Evolutionary conservation across 2,888 invertebrate genomes (phyloP).

Genomic region (Spilosoma lubricipeda): DNA sequence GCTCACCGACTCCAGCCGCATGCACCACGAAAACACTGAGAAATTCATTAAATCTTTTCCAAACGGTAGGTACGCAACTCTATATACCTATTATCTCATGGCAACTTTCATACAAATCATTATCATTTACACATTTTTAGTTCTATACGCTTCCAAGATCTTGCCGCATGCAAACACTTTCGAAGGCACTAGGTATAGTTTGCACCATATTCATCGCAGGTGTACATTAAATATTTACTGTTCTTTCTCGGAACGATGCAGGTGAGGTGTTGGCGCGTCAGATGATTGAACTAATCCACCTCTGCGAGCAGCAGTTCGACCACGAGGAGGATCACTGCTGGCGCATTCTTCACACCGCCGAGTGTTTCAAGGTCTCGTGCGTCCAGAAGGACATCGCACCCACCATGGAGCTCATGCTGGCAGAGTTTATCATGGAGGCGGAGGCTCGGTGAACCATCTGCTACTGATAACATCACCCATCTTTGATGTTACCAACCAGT

Average conservation of each 20-base stretch:
- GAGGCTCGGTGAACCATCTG: constrained; percentile 44
- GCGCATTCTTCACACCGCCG: constrained; percentile 74
- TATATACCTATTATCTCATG: not conserved
- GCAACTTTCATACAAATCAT: not conserved
- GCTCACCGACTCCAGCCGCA: constrained; percentile 74
- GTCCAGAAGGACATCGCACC: constrained; percentile 66
- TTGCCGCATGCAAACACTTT: not conserved
- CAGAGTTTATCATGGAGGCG: constrained; percentile 76
- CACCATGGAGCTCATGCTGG: constrained; percentile 72
- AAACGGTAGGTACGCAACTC: constrained; percentile 70
- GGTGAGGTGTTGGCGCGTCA: constrained; percentile 66
- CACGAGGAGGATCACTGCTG: constrained; percentile 71
- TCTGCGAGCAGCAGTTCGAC: constrained; percentile 68
- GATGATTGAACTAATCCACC: constrained; percentile 71
- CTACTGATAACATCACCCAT: not conserved
- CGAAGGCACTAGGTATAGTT: not conserved
- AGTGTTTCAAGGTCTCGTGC: constrained; percentile 74
- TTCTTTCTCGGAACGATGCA: constrained; percentile 33
- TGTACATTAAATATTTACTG: not conserved
- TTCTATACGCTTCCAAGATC: not conserved
- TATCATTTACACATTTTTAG: not conserved
- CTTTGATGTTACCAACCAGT: not conserved
- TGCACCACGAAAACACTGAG: constrained; percentile 79
- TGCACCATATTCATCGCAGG: not conserved
- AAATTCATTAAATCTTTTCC: constrained; percentile 77